phyloP scores from a whole-genome alignment of 2,797 vertebrate genomes.

The Luscinia luscinia region DNA sequence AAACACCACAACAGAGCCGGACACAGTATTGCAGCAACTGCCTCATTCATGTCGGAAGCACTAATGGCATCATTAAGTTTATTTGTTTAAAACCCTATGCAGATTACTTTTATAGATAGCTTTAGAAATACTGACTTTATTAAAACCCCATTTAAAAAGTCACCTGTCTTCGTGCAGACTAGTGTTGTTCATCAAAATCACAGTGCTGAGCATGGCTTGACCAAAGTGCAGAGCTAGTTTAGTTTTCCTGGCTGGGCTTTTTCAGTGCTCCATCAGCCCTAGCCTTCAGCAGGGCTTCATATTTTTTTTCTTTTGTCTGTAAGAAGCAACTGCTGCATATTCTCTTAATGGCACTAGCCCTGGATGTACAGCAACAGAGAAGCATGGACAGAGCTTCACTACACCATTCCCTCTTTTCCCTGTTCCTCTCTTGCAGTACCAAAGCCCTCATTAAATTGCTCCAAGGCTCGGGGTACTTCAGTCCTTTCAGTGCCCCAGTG shows the following conservation, averaged over 20 bases:
- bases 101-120: constrained; percentile 52
- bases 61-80: constrained; percentile 51
- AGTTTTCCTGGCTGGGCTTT: not conserved
- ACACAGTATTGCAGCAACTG: not conserved
- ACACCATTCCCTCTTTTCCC: not conserved
- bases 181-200: constrained; percentile 44
- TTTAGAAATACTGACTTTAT: constrained; percentile 45
- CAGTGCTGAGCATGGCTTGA: not conserved
- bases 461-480: not conserved
- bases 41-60: not conserved
- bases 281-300: not conserved
- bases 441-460: not conserved
- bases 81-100: constrained; percentile 47
- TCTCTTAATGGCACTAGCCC: not conserved
- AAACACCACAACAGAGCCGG: not conserved
- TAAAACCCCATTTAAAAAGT: constrained; percentile 61
- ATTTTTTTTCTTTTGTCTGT: not conserved
- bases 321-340: not conserved
- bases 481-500: not conserved
- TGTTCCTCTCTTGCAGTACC: not conserved
- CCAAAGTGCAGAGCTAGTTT: not conserved
- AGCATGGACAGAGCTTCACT: not conserved
- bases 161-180: constrained; percentile 6
- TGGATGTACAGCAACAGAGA: not conserved
- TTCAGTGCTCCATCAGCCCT: not conserved